Evolutionary conservation across 2,888 invertebrate genomes (phyloP), one percentile per base, ranked within the genome.

Genomic region (Stenoptilia bipunctidactyla): DNA sequence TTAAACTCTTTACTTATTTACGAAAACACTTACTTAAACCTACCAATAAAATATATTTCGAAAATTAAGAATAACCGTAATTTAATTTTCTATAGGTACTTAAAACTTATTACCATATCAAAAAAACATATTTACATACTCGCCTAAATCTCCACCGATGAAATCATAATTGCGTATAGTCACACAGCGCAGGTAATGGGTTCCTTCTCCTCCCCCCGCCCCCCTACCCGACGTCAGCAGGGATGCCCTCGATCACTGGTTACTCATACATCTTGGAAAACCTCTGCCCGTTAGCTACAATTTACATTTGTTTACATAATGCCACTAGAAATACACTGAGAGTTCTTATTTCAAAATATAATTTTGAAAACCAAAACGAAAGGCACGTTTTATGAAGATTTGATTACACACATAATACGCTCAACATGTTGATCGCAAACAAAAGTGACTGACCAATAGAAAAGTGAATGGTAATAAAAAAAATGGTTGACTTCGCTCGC

Each of bases 201-300:
- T 36, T 62, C 63, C 56, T 56, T 48, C 61, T 63, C 59, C 62
- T 58, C 63, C 47, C 61, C 55, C 53, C 52, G 46, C 49, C 45
- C 53, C 45, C 45, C 55, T 44, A 56, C 56, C 55, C 61, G 61
- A 64, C 56, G 45, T 57, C 56, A 55, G 61, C 66, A 68, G 71
- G 70, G 68, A 68, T 68, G 57, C 69, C 70, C 71, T 69, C 69
- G 67, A 67, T 70, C 70, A 70, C 69, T 69, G 64, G 71, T 72
- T 70, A 70, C 70, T 70, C 71, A 70, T 69, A 66, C 68, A 68
- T 69, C 60, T 69, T 69, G 69, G 65, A 58, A 69, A 70, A 64
- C 62, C 61, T 61, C 61, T 62, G 60, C 58, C 58, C 61, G 55
- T 64, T 56, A 30, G 30, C 63, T 63, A 61, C 47, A 52, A 51